Conservation (phyloP, 2,113 vertebrate genomes). For the Gymnobelideus leadbeateri region DNA sequence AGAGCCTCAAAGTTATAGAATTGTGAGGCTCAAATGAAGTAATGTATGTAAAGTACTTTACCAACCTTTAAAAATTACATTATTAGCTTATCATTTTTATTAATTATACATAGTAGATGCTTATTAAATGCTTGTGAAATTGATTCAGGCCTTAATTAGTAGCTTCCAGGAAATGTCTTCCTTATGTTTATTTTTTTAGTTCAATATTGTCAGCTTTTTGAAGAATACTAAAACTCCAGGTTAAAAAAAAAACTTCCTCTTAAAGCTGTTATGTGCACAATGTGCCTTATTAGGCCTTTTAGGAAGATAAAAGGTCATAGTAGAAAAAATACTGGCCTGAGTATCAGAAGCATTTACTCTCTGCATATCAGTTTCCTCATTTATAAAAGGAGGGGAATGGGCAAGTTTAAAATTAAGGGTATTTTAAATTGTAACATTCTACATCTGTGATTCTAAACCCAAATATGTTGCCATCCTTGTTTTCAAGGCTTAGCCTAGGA, state of each 20-base stretch:
- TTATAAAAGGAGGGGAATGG: background rate
- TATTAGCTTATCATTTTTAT: too few species aligned
- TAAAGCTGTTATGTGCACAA: background rate
- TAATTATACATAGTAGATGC: too few species aligned
- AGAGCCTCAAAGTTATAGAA: too few species aligned
- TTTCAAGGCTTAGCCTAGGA: background rate
- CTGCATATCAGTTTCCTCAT: background rate
- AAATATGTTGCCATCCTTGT: background rate
- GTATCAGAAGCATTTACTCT: background rate
- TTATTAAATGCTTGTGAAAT: too few species aligned
- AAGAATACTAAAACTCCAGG: background rate
- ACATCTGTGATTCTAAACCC: background rate
- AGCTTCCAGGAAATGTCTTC: too few species aligned
- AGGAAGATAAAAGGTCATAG: background rate
- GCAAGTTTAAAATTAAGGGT: background rate
- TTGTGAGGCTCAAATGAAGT: too few species aligned
- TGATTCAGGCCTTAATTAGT: too few species aligned
- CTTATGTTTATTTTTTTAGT: too few species aligned
- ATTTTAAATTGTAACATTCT: background rate
- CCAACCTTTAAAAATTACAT: too few species aligned
- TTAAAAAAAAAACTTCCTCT: too few species aligned
- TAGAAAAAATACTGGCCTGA: background rate
- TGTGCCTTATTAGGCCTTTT: background rate
- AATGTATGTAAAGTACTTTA: too few species aligned
- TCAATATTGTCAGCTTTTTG: background rate